Evolutionary conservation across 2,888 invertebrate species (phyloP).

Genomic region (Amblyteles armatorius): DNA sequence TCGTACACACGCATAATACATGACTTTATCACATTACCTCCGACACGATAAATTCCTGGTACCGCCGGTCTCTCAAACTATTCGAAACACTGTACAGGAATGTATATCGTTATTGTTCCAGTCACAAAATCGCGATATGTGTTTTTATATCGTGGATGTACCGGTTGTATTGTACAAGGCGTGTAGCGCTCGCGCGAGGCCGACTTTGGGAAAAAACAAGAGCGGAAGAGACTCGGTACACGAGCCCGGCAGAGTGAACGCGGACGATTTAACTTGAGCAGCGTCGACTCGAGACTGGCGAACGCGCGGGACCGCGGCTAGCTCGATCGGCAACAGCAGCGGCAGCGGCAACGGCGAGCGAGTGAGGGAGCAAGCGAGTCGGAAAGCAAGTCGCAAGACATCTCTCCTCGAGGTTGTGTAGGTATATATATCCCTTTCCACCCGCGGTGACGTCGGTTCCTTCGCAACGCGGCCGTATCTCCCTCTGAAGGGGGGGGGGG

Average conservation of each 20-base stretch:
- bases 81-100: conserved; percentile 18
- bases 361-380: conserved; percentile 16
- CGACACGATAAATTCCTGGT: conserved; percentile 46
- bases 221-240: conserved; percentile 13
- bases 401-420: conserved; percentile 30
- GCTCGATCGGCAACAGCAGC: conserved; percentile 42
- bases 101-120: background rate
- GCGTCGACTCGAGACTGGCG: conserved; percentile 80
- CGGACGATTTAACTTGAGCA: conserved; percentile 77
- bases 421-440: conserved; percentile 49
- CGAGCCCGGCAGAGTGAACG: conserved; percentile 32
- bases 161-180: background rate
- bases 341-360: conserved; percentile 18
- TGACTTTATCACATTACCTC: conserved; percentile 33
- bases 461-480: conserved; percentile 37
- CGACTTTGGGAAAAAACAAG: conserved; percentile 5
- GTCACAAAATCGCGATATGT: background rate
- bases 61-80: conserved; percentile 19
- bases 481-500: background rate
- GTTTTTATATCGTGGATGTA: background rate
- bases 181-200: background rate
- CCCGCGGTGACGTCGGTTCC: conserved; percentile 47
- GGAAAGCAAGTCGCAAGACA: conserved; percentile 39
- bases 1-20: background rate
- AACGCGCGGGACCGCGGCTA: conserved; percentile 59